Base-by-base conservation (phyloP, 2,888 invertebrate species). In the Euplexia lucipara region DNA sequence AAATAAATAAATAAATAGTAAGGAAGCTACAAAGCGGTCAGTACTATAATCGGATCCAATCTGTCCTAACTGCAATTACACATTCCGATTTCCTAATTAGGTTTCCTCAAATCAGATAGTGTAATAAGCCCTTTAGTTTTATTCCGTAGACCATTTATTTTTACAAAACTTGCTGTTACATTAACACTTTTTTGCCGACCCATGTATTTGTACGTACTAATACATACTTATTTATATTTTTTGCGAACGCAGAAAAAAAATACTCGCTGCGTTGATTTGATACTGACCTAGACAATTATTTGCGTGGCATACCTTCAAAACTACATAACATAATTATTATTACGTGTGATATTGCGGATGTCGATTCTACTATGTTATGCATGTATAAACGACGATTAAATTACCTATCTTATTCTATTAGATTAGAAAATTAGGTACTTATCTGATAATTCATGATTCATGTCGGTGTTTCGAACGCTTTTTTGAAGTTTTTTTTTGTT, bases 241-340 rank as follows among this genome's bases (percentile, higher is more conserved):
- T 70, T 66, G 74, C 26, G 3, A 18, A 0, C 20, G 2, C 34
- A 41, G 26, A 37, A 48, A 52, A 56, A 52, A 42, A 0, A 10
- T 5, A 41, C 8, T 39, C 20, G 2, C 7, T n/a, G 5, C 1
- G 22, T 35, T 20, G 20, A n/a, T n/a, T n/a, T n/a, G n/a, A 42
- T 14, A 66, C 74, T 70, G 70, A 70, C 70, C 70, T 70, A 74
- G 58, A 37, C 70, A 73, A 70, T 57, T 8, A 47, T 62, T 34
- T 14, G 16, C 22, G 34, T 42, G 30, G 20, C 10, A 16, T 20
- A n/a, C 3, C n/a, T 20, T 16, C n/a, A 41, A 20, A 70, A 48
- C 26, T 30, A 58, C 59, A 16, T 47, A 34, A 26, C n/a, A n/a
- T n/a, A n/a, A n/a, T n/a, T n/a, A n/a, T n/a, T 35, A 14, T 47